These are phyloP conservation scores for Allophyes oxyacanthae DNA, from an alignment of 2,888 invertebrate species.

Conservation along the genomic window DNA sequence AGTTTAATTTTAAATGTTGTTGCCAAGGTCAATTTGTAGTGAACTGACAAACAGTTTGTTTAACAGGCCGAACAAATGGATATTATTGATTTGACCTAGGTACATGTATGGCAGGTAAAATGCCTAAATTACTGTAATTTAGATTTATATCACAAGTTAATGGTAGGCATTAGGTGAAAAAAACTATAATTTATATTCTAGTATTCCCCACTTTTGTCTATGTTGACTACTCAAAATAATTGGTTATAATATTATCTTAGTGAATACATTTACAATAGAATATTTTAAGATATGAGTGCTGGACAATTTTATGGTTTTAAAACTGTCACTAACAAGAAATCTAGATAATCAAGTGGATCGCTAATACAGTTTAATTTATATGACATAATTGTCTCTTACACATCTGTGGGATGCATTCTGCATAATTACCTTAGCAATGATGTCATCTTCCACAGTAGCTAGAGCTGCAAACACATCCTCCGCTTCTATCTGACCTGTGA, in stretches of 20 bases:
- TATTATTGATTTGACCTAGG: constrained; percentile 32
- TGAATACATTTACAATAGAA: too few species aligned
- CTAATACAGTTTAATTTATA: too few species aligned
- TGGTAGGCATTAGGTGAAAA: too few species aligned
- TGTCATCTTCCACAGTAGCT: constrained; percentile 93
- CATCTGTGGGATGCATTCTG: background rate
- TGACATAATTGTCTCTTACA: background rate
- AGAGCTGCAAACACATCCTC: constrained; percentile 93
- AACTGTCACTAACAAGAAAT: too few species aligned
- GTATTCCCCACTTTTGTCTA: too few species aligned
- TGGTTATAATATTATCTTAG: too few species aligned
- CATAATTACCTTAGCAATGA: constrained; percentile 90
- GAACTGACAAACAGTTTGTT: background rate
- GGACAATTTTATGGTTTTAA: too few species aligned
- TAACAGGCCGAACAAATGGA: constrained; percentile 1
- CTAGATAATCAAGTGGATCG: too few species aligned
- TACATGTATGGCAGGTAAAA: background rate
- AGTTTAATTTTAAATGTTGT: background rate
- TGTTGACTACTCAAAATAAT: too few species aligned
- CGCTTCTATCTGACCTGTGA: constrained; percentile 94
- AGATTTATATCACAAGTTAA: constrained; percentile 19
- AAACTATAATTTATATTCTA: too few species aligned
- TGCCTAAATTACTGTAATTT: constrained; percentile 3
- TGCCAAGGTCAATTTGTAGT: constrained; percentile 8
- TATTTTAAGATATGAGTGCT: too few species aligned